phyloP scores from a whole-genome alignment of 2,797 vertebrate genomes.

The Picus viridis region DNA sequence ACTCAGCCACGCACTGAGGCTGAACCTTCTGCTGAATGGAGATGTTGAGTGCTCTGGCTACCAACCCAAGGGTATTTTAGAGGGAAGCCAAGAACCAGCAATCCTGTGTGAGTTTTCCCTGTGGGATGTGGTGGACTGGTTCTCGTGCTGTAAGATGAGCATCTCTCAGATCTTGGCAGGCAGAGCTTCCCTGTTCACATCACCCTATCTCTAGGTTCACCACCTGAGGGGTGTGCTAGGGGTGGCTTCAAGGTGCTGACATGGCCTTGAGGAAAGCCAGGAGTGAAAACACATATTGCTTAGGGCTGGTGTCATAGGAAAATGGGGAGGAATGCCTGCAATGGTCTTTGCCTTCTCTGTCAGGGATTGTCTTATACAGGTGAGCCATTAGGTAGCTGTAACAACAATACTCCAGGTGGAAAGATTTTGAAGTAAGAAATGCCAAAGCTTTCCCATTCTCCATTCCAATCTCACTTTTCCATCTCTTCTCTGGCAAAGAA shows the following conservation, averaged over 20 bases:
- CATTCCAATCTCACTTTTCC: rapidly evolving
- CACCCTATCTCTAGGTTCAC: rapidly evolving
- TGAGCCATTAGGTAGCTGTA: background rate
- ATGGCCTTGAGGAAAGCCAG: background rate
- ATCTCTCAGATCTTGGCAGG: rapidly evolving
- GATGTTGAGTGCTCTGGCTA: background rate
- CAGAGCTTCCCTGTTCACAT: background rate
- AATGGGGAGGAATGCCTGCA: background rate
- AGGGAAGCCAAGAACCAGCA: background rate
- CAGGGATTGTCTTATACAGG: background rate
- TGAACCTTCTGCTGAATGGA: background rate
- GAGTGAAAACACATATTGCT: rapidly evolving
- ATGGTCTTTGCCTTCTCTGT: background rate
- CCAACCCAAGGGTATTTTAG: background rate
- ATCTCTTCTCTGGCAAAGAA: background rate
- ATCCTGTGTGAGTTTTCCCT: rapidly evolving
- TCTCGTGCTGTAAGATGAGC: background rate
- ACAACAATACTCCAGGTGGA: background rate
- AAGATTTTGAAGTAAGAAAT: background rate
- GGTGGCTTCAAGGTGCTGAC: background rate
- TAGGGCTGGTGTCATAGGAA: rapidly evolving
- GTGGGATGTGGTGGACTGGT: rapidly evolving
- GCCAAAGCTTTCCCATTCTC: rapidly evolving
- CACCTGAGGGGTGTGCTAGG: background rate
- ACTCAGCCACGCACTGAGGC: background rate